Conservation (phyloP, 2,113 vertebrate genomes). For the Isurus oxyrinchus region DNA sequence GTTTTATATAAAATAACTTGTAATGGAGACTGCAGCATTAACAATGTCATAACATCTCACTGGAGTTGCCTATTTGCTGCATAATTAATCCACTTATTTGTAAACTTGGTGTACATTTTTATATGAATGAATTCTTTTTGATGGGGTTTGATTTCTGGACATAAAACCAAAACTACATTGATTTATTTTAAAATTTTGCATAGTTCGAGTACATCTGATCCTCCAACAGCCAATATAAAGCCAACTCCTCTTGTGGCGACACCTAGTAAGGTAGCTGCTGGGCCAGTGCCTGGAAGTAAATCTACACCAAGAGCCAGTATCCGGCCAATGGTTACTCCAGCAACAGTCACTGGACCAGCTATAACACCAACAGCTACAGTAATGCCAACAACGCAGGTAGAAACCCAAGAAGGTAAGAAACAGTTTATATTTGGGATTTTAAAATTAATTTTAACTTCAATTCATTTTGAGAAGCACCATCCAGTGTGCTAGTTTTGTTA, state of each 20-base stretch:
- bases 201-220: slow-evolving; percentile 85
- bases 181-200: background rate
- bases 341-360: slow-evolving; percentile 79
- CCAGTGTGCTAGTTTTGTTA: no score
- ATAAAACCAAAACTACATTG: no score
- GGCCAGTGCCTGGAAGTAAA: slow-evolving; percentile 84
- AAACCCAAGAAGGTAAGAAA: slow-evolving; percentile 80
- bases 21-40: background rate
- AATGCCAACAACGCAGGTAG: slow-evolving; percentile 96
- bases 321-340: slow-evolving; percentile 94
- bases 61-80: background rate
- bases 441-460: background rate
- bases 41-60: background rate
- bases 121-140: background rate
- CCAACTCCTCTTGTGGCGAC: slow-evolving; percentile 89
- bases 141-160: background rate
- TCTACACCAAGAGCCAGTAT: slow-evolving; percentile 92
- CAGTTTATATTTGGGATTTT: background rate
- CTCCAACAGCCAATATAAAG: slow-evolving; percentile 96
- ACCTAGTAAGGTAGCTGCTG: slow-evolving; percentile 80
- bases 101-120: background rate
- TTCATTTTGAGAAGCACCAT: background rate
- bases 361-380: slow-evolving; percentile 92
- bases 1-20: background rate
- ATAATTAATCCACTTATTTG: background rate